Base-by-base conservation (phyloP, 2,888 invertebrate genomes). In the Thalpophila matura region DNA sequence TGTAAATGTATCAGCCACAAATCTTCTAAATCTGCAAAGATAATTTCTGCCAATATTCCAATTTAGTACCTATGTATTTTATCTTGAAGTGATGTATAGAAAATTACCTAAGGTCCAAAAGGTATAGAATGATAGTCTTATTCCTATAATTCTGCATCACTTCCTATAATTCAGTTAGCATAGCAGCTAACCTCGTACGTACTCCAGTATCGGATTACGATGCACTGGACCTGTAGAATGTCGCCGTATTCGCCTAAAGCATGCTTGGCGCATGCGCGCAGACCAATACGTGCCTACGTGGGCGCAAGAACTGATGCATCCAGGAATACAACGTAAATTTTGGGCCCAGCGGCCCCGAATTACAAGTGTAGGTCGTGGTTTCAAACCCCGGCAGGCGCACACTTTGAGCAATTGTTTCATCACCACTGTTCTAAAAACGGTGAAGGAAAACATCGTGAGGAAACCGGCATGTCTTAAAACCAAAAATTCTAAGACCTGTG, bases 221-320 rank as follows among this genome's bases (percentile, higher is more conserved):
- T 74, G 74, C 74, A 67, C 74, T 38, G 51, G 37, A 73, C 69
- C 47, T 29, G 70, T 70, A 61, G 68, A 70, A 70, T 74, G 68
- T 74, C 35, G 54, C 38, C 18, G 51, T 57, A 64, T 29, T 29
- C 29, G 29, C 38, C 5, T 24, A n/a, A 24, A 10, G 45, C 45
- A 35, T n/a, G 20, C 18, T n/a, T 49, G 53, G 46, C 43, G 61
- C 64, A 67, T 62, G 64, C 69, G 68, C 61, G 43, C 57, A 26
- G 53, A 35, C 51, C n/a, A n/a, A n/a, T n/a, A n/a, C n/a, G n/a
- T n/a, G n/a, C 33, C 4, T 58, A 64, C 62, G 73, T 74, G 54
- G 60, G 77, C 54, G 60, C 61, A 60, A 35, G 47, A 53, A 47
- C 43, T 54, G 31, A 40, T 31, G 42, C 46, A 57, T 64, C 42